Evolutionary conservation across 2,888 invertebrate genomes (phyloP), one percentile per base, ranked within the genome.

Genomic region (Luperina testacea): DNA sequence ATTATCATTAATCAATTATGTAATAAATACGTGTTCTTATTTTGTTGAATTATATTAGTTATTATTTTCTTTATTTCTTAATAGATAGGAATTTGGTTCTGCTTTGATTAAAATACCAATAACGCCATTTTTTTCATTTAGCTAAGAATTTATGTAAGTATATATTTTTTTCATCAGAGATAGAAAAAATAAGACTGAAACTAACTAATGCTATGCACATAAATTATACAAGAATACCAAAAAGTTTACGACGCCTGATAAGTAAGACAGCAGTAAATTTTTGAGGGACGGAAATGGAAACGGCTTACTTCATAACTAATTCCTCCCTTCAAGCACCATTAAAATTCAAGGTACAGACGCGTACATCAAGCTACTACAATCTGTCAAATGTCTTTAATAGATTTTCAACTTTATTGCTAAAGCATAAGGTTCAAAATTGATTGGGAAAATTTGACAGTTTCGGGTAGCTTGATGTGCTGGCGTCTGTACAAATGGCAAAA

Each of bases 331-430:
- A 73, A 65, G 72, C 77, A 76, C 76, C 83, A 89, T 92, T 90
- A 88, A 90, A 88, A 91, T 90, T 90, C 87, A 87, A 80, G 75
- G 68, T 76, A 83, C 32, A 32, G 32, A 32, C 32, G 32, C 32
- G 32, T 32, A 32, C 0, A 32, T 32, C 32, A 32, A 32, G 32
- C 32, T 32, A 32, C 32, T 32, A 32, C 32, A 32, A 1, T 32
- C 32, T 32, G 32, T 32, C 32, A 32, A 32, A 32, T 32, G 0
- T 32, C 0, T 32, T 32, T 1, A 32, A 32, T 1, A 32, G 0
- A 32, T 32, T 32, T 32, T 32, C 32, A 32, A 32, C 32, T 32
- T 32, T 32, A 32, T 32, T 32, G 32, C 32, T 32, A 32, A 32
- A 32, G 32, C 32, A 32, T 32, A 32, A 32, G 32, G 32, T 32